Evolutionary conservation across 2,888 invertebrate species (phyloP).

Genomic region (Acrobasis suavella): DNA sequence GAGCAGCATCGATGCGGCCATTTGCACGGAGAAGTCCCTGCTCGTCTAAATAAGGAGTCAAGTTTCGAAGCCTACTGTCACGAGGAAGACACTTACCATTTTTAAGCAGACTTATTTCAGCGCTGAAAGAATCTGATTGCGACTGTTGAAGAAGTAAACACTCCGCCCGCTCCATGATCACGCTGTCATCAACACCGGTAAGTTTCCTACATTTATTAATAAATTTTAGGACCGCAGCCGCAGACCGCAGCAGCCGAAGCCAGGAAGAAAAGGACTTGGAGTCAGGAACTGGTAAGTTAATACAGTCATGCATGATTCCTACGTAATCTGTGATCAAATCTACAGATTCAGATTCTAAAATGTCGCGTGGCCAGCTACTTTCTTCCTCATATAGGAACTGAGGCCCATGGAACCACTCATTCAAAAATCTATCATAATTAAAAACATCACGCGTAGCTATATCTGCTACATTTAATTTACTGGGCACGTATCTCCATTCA

Average conservation of each 20-base stretch:
- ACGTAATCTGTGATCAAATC: background rate
- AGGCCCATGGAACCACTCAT: background rate
- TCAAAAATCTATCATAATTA: background rate
- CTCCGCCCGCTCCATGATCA: background rate
- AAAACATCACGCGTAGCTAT: constrained; percentile 8
- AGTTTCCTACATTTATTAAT: background rate
- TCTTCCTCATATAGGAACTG: background rate
- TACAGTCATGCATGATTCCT: background rate
- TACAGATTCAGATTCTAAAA: background rate
- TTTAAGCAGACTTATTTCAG: too few relatives aligned
- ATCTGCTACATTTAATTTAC: constrained; percentile 18
- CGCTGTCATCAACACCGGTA: background rate
- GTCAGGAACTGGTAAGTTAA: background rate
- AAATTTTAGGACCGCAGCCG: background rate
- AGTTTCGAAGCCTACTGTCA: background rate
- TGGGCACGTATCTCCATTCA: constrained; percentile 1
- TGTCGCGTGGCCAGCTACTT: background rate
- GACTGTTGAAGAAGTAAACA: background rate
- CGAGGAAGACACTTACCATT: too few relatives aligned
- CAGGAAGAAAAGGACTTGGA: background rate
- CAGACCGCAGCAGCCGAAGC: background rate
- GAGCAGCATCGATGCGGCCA: background rate
- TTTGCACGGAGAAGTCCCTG: too few relatives aligned
- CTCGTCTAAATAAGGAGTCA: background rate
- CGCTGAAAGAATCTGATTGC: background rate